Evolutionary conservation across 2,113 vertebrate genomes (phyloP), one percentile per base, ranked within the genome.

Genomic region (Plecturocebus donacophilus): DNA sequence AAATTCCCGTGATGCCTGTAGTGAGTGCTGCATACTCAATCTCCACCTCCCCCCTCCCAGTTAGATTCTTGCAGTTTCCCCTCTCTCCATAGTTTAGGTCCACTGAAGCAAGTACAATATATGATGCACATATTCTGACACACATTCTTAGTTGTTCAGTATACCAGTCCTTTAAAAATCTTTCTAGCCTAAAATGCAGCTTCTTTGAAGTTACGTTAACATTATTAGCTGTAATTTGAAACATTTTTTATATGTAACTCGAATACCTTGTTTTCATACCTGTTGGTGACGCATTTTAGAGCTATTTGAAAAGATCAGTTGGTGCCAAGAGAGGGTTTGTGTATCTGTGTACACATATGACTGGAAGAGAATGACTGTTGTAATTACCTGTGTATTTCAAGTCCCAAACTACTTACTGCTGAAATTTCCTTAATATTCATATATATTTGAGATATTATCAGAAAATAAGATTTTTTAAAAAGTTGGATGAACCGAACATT

Each of bases 271-370:
- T 79, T 97, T 96, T 88, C 38, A 56, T 97, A 97, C 95, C 89
- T 97, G 96, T 97, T 97, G 84, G 81, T 95, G 80, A 96, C 20
- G 16, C n/a, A 95, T 95, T 95, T 95, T 91, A 25, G 42, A 91
- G 19, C 83, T 91, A 56, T 92, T 91, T 85, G 54, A 96, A 94
- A 91, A 91, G 35, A 82, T 47, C 47, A 91, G 0, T 80, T 66
- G 71, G 38, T 21, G n/a, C 82, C 52, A 85, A 85, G 61, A 84
- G 86, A 93, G 47, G 96, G 97, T 95, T 86, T 95, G n/a, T 76
- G 12, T 86, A 30, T 96, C 16, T 96, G 45, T 94, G 40, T 93
- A 35, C 52, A 86, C 20, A 79, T 77, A 84, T 64, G 49, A 54
- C 38, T 47, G 3, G 27, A 88, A 94, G 30, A 92, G 56, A 82